These are phyloP conservation scores for Oreocharis arfaki DNA, from an alignment of 2,113 vertebrate species.

Conservation along the genomic window DNA sequence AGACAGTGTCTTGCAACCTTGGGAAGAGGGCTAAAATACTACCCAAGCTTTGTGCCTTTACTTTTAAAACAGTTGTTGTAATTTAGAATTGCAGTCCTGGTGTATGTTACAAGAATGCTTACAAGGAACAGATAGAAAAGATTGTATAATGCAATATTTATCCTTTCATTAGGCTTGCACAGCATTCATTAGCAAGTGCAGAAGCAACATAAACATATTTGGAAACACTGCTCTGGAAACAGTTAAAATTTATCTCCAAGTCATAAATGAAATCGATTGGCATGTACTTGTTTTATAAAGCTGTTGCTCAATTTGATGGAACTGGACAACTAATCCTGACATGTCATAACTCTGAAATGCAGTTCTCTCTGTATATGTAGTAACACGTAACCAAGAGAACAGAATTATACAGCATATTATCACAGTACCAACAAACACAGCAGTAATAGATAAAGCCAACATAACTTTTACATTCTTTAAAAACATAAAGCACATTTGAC, in stretches of 20 bases:
- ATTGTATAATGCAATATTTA: not conserved
- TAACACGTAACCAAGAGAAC: not conserved
- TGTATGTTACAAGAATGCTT: fast-evolving
- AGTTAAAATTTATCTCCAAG: constrained; percentile 22
- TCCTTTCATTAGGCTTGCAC: not conserved
- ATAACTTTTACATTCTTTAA: not conserved
- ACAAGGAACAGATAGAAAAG: not conserved
- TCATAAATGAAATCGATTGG: not conserved
- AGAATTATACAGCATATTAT: not conserved
- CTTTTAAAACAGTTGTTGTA: not conserved
- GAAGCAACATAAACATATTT: not conserved
- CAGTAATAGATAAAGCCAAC: not conserved
- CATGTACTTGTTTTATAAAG: not conserved
- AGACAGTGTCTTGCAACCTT: not conserved
- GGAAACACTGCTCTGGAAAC: not conserved
- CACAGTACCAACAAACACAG: not conserved
- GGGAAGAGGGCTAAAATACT: not conserved
- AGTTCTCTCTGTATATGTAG: not conserved
- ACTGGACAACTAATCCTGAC: not conserved
- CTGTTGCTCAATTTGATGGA: constrained; percentile 11
- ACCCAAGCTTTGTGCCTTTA: not conserved
- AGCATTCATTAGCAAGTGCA: not conserved
- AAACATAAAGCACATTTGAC: not conserved
- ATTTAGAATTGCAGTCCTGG: not conserved
- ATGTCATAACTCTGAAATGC: not conserved